Base-by-base conservation (phyloP, 2,888 invertebrate species). In the Drosophila pegasa region DNA sequence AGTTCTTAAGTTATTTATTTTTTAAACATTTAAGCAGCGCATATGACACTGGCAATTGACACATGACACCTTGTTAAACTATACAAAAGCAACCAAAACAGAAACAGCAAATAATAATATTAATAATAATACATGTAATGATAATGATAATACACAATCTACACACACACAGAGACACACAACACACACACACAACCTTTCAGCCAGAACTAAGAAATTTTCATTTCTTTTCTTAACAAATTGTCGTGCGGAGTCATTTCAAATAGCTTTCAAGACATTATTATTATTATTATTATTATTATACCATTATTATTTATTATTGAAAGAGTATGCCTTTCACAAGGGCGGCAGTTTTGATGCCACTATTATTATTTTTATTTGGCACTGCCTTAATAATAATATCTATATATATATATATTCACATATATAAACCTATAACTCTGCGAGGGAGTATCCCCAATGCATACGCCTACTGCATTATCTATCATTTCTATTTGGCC, bases 1-100 rank as follows among this genome's bases (percentile, higher is more conserved):
- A 83, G 83, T 80, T 84, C 81, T 76, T 84, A 84, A 84, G 83
- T 86, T 84, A 84, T 84, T 86, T 84, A 84, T 84, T 82, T 82
- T 84, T 76, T 84, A 29, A 45, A 84, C 70, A 60, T 80, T 80
- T 84, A 84, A 84, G 86, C 83, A 86, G 86, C 80, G 86, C 74
- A 71, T 76, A 81, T 77, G 77, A 82, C 82, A 72, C 58, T 71
- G 67, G 61, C 61, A 60, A 73, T 73, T 48, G 63, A 69, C 66
- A 75, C 61, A 48, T 56, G 57, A 71, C 62, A 82, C 76, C 76
- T 81, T 82, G 81, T 82, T 82, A 76, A 63, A 81, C 75, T 73
- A 80, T 72, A 77, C 66, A 72, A 72, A 72, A 73, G 60, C 43
- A 31, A 48, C 48, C 48, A 58, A 59, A 47, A 56, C n/a, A 47